Evolutionary conservation across 92 coral and sea anemone species (phyloP).

Genomic region (Heliopora coerulea): DNA sequence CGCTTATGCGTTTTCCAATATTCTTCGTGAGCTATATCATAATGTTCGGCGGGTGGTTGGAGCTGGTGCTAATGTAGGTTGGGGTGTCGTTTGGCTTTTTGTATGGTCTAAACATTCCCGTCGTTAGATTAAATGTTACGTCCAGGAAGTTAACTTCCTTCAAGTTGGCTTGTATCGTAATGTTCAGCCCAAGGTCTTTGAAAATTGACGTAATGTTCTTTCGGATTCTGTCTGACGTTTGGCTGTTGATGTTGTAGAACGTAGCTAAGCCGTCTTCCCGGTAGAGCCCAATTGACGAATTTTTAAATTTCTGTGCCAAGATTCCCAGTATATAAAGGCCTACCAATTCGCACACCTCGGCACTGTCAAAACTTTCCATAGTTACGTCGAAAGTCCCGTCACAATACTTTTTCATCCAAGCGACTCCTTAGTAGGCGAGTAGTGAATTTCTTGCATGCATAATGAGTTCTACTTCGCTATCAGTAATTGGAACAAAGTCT

Average conservation of each 20-base stretch:
- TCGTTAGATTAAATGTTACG: constrained; percentile 26
- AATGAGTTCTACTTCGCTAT: constrained; percentile 41
- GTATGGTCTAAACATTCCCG: constrained; percentile 30
- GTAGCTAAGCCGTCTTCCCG: constrained; percentile 30
- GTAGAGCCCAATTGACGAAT: constrained; percentile 22
- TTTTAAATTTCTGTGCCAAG: constrained; percentile 10
- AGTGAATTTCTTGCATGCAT: constrained; percentile 49
- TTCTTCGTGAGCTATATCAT: constrained; percentile 3
- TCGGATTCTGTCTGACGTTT: constrained; percentile 11
- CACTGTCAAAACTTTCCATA: constrained; percentile 57
- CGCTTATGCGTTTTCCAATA: constrained; percentile 18
- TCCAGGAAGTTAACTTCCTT: too few relatives aligned
- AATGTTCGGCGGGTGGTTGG: constrained; percentile 22
- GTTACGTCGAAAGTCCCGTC: constrained; percentile 45
- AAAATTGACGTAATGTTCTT: constrained; percentile 18
- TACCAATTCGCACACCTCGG: constrained; percentile 50
- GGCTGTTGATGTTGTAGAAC: constrained; percentile 3
- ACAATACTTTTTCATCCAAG: constrained; percentile 43
- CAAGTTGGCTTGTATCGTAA: constrained; percentile 18
- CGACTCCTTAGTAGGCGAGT: constrained; percentile 34
- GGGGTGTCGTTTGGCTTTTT: constrained; percentile 22
- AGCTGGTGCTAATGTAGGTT: constrained; percentile 19
- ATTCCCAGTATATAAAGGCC: constrained; percentile 35
- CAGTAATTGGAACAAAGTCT: constrained; percentile 18
- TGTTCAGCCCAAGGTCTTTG: constrained; percentile 33